Percentiles rank a stretch among this genome's conserved stretches.
These are phyloP conservation scores for Branchinecta sandiegonensis DNA, from an alignment of 2,888 invertebrate species.

Conservation along the genomic window DNA sequence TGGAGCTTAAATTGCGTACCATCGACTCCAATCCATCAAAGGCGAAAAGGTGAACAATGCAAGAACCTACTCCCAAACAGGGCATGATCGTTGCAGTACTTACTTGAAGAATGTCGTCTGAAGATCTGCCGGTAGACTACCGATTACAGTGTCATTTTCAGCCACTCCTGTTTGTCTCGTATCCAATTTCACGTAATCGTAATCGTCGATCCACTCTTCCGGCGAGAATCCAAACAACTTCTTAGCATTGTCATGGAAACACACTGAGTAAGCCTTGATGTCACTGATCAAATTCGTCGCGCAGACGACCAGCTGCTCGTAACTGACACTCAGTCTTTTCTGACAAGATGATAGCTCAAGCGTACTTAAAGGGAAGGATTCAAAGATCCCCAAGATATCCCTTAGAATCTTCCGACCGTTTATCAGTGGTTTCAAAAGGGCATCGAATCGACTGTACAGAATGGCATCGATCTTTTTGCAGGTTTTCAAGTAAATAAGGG, in stretches of 20 bases:
- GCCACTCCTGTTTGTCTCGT: constrained; percentile 37
- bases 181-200: constrained; percentile 73
- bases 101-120: too few relatives aligned
- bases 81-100: too few relatives aligned
- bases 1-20: too few relatives aligned
- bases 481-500: background rate
- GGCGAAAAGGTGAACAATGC: too few relatives aligned
- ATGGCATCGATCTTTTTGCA: background rate
- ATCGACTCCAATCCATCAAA: too few relatives aligned
- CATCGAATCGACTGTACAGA: constrained; percentile 31
- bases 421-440: constrained; percentile 60
- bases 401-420: constrained; percentile 65
- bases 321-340: constrained; percentile 37
- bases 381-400: constrained; percentile 56
- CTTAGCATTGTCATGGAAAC: constrained; percentile 51
- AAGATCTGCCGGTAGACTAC: too few relatives aligned
- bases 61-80: too few relatives aligned
- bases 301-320: constrained; percentile 76
- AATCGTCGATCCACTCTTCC: constrained; percentile 61
- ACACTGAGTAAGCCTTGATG: constrained; percentile 53
- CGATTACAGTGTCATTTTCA: background rate
- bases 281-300: constrained; percentile 75
- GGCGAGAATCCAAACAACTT: constrained; percentile 45
- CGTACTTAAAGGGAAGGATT: constrained; percentile 41
- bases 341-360: constrained; percentile 59